Evolutionary conservation across 2,797 vertebrate genomes (phyloP).

Genomic region (Danio jaintianensis): DNA sequence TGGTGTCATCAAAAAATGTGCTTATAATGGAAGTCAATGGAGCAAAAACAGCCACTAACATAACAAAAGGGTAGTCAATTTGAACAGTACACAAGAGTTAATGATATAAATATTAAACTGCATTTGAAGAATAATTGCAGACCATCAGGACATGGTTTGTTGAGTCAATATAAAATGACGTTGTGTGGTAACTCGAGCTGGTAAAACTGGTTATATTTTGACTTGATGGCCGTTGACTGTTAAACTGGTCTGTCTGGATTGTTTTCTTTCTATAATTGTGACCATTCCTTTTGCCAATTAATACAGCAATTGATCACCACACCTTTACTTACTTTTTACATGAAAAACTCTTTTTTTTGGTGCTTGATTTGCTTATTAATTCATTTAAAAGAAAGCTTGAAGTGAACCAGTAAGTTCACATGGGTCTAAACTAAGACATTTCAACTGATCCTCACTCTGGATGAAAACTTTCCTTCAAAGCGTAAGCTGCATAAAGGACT

Average conservation of each 20-base stretch:
- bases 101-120: no score
- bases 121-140: no score
- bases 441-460: constrained; percentile 21
- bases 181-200: constrained; percentile 5
- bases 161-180: constrained; percentile 20
- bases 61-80: no score
- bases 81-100: no score
- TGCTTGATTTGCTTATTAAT: neutral
- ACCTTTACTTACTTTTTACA: neutral
- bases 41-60: no score
- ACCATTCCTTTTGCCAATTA: neutral
- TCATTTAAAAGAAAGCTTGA: neutral
- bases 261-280: neutral
- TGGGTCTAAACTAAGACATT: constrained; percentile 38
- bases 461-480: constrained; percentile 29
- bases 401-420: neutral
- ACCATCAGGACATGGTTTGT: no score
- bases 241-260: constrained; percentile 48
- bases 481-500: constrained; percentile 19
- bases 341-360: neutral
- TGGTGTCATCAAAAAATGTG: no score
- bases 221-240: constrained; percentile 23
- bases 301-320: neutral
- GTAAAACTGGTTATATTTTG: constrained; percentile 41
- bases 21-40: no score